Base-by-base conservation (phyloP, 2,797 vertebrate species). In the Natrix natrix region DNA sequence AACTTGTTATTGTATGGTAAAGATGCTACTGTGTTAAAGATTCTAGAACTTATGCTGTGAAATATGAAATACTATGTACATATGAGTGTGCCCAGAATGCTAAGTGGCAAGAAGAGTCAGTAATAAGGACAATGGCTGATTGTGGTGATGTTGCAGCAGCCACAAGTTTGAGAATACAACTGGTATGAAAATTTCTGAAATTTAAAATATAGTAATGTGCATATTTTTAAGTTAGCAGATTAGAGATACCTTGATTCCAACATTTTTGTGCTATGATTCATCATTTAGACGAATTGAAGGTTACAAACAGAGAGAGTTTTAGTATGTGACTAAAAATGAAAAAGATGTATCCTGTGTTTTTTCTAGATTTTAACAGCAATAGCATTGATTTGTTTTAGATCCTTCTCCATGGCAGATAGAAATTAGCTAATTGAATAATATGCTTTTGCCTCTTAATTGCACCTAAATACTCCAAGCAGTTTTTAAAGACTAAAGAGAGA, bases 271-370 rank as follows among this genome's bases (percentile, higher is more conserved):
- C 14, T 32, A 69, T 69, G 63, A 32, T 69, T 14, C 66, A 32
- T 69, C 66, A 32, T 69, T 69, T 69, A n/a, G 66, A 2, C 66
- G 32, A 16, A 69, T 3, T 69, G n/a, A 32, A 69, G 66, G 2
- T 32, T 69, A 69, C 66, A 69, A 69, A 69, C n/a, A 66, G 63
- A 66, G 2, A 69, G n/a, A 69, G 14, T 69, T 69, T 69, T 69
- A 69, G 6, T 69, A 69, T 95, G 88, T 93, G 95, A 94, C 88
- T 92, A 94, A 92, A 93, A 95, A 94, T 94, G 55, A 92, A 92
- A 94, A 94, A 74, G 74, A 8, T 92, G 32, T 32, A 54, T 43
- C 7, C 24, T 90, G 93, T 91, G 4, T 7, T 20, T 95, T 95
- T 95, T 94, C 6, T 6, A 4, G 5, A 1, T 57, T 14, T 66